Conservation (phyloP, 2,113 vertebrate genomes). For the Osmerus mordax region DNA sequence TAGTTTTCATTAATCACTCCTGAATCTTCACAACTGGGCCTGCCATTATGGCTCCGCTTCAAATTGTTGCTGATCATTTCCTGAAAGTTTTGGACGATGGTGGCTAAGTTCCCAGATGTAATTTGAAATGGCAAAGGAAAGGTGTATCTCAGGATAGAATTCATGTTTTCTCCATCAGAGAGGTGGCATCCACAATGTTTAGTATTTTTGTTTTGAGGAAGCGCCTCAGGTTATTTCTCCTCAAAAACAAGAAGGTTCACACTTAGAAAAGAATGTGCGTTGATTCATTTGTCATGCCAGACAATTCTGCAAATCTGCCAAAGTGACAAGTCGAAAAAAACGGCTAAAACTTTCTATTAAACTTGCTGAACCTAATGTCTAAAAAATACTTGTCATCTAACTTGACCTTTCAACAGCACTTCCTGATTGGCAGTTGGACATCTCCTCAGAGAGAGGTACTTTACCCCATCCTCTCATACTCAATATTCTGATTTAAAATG, state of each 20-base stretch:
- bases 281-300: slow-evolving; percentile 8
- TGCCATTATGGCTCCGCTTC: slow-evolving; percentile 28
- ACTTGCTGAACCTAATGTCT: not conserved
- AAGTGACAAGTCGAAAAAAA: not conserved
- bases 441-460: not conserved
- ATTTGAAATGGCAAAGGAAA: slow-evolving; percentile 22
- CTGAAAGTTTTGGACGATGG: slow-evolving; percentile 25
- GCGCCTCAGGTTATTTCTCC: slow-evolving; percentile 9
- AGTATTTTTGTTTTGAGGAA: slow-evolving; percentile 11
- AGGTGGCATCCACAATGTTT: slow-evolving; percentile 8
- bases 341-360: not conserved
- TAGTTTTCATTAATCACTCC: slow-evolving; percentile 72
- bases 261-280: not conserved
- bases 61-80: slow-evolving; percentile 42
- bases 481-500: slow-evolving; percentile 43
- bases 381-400: not conserved
- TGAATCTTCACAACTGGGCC: slow-evolving; percentile 54
- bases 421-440: not conserved
- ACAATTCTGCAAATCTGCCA: not conserved
- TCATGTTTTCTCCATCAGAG: slow-evolving; percentile 14
- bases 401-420: not conserved
- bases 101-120: slow-evolving; percentile 3
- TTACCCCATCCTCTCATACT: slow-evolving; percentile 6
- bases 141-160: slow-evolving; percentile 6
- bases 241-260: not conserved